Percentiles rank a stretch among this genome's conserved stretches.
phyloP scores from a whole-genome alignment of 2,113 vertebrate species.

The Xiphias gladius region DNA sequence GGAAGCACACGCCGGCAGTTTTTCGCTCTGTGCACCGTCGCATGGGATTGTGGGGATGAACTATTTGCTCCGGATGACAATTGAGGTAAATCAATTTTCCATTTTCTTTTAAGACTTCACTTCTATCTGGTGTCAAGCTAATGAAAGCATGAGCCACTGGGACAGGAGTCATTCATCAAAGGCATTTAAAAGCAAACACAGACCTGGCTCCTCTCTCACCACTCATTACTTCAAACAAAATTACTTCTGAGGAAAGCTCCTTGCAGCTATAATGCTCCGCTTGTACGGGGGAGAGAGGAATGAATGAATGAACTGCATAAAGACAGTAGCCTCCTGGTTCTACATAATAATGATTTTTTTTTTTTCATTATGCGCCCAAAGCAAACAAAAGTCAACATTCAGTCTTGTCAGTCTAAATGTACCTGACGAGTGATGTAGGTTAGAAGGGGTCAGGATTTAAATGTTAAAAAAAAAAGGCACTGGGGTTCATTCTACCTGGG shows the following conservation, averaged over 20 bases:
- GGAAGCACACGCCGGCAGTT: slow-evolving; percentile 60
- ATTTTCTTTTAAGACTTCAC: slow-evolving; percentile 83
- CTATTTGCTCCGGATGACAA: slow-evolving; percentile 80
- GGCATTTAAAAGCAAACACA: slow-evolving; percentile 73
- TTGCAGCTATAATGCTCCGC: slow-evolving; percentile 51
- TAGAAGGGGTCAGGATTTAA: neutral
- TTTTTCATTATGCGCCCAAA: slow-evolving; percentile 8
- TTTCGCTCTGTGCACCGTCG: slow-evolving; percentile 60
- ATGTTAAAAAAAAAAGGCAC: no score
- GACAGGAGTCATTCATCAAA: slow-evolving; percentile 85
- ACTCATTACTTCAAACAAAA: slow-evolving; percentile 83
- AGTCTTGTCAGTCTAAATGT: neutral
- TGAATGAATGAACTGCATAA: slow-evolving; percentile 47
- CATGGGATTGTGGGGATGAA: slow-evolving; percentile 74
- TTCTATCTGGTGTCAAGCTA: slow-evolving; percentile 80
- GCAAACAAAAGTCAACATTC: slow-evolving; percentile 29
- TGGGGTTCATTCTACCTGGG: neutral
- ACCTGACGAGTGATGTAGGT: slow-evolving; percentile 2
- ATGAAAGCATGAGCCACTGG: slow-evolving; percentile 76
- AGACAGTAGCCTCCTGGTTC: slow-evolving; percentile 13
- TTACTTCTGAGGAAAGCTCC: slow-evolving; percentile 75
- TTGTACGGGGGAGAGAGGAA: slow-evolving; percentile 25
- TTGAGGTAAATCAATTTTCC: slow-evolving; percentile 85
- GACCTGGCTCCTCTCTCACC: slow-evolving; percentile 55
- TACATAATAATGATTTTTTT: slow-evolving; percentile 19